A percentile compares a stretch with the other conserved stretches of the same genome.
phyloP scores from a whole-genome alignment of 92 coral and sea anemone species.

The Parazoanthus swiftii region DNA sequence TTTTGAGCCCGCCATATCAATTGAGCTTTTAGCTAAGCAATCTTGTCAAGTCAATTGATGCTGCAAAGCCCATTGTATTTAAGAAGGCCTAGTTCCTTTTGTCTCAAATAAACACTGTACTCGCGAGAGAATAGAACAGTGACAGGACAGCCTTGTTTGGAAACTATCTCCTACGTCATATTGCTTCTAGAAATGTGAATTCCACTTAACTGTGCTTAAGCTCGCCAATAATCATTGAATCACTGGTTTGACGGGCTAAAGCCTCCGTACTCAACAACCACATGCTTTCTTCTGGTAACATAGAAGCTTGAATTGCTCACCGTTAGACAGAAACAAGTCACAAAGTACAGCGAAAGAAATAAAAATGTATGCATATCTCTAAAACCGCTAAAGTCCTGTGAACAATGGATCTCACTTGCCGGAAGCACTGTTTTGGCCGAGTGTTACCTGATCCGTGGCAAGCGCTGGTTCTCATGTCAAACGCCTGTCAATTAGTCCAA shows the following conservation, averaged over 20 bases:
- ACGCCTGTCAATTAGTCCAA: slow-evolving; percentile 40
- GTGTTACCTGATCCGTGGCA: slow-evolving; percentile 43
- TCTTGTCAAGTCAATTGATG: slow-evolving; percentile 36
- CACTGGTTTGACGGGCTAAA: not conserved
- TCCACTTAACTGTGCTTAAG: slow-evolving; percentile 4
- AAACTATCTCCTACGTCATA: slow-evolving; percentile 28
- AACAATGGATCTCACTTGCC: slow-evolving; percentile 31
- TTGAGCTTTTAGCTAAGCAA: slow-evolving; percentile 29
- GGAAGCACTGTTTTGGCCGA: slow-evolving; percentile 30
- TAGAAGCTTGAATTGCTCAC: not conserved
- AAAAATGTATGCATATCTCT: slow-evolving; percentile 2
- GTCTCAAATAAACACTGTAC: slow-evolving; percentile 25
- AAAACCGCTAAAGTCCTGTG: not conserved
- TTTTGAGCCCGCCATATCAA: slow-evolving; percentile 28
- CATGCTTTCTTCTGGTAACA: not conserved
- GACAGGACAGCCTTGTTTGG: slow-evolving; percentile 26
- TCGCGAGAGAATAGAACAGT: slow-evolving; percentile 27
- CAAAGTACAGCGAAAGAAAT: not conserved
- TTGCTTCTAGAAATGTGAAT: slow-evolving; percentile 21
- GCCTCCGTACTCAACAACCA: not conserved
- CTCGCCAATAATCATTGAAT: not conserved
- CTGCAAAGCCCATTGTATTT: slow-evolving; percentile 12
- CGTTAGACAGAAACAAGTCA: not conserved
- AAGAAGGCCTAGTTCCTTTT: slow-evolving; percentile 24
- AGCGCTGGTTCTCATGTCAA: slow-evolving; percentile 29